Evolutionary conservation across 1,140 invertebrate species (phyloP), one percentile per base, ranked within the genome.

Genomic region (Conus ventricosus): DNA sequence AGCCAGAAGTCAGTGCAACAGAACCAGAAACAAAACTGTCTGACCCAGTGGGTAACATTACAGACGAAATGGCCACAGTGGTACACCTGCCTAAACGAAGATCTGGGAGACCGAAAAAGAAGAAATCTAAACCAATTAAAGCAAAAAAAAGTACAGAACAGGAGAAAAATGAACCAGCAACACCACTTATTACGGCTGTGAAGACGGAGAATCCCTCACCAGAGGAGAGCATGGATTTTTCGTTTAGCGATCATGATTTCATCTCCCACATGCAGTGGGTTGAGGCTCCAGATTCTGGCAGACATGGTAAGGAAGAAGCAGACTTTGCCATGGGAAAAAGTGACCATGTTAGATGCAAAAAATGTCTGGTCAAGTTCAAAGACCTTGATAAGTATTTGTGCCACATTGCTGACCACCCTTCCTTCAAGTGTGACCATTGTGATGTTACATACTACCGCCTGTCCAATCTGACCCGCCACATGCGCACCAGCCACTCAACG

Each of bases 361-460:
- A 75, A 23, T 90, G 89, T 60, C 17, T 54, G 27, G n/a, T 15
- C 7, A 88, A 88, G 55, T 90, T 88, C 88, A 85, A 25, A 8
- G 67, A 83, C 25, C n/a, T 88, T 15, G 55, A 88, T 25, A 51
- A 85, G 20, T 91, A 91, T 67, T 27, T 85, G 4, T 25, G 86
- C 27, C 85, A 89, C 67, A 54, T 85, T 11, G 57, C 39, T 20
- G 80, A 89, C 23, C 88, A 89, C 67, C 82, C 87, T 5, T 80
- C 85, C 8, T 90, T 86, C 84, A 39, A 25, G 6, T 92, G 92
- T 85, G 78, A 89, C 20, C 54, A 89, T 11, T 92, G 92, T 81
- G 67, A 75, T 5, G 39, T 80, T 17, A 87, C 54, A n/a, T 92
- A 89, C 55, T 84, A 76, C 54, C 87, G 90, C 23, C 87, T 90